phyloP scores from a whole-genome alignment of 2,797 vertebrate genomes.

The Carduelis carduelis region DNA sequence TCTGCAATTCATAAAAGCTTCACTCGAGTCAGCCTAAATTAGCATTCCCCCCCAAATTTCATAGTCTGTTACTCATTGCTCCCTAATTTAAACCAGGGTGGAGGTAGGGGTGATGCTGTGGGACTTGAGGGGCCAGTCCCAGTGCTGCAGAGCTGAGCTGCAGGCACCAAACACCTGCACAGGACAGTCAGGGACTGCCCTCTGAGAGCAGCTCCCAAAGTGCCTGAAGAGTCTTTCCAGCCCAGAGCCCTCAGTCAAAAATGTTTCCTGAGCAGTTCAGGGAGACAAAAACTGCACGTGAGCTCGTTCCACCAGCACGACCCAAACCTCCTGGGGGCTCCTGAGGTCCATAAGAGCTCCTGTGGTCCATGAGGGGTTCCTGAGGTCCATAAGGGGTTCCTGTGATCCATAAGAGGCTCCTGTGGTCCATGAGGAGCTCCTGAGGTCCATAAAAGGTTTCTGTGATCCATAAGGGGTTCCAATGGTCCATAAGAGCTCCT shows the following conservation, averaged over 20 bases:
- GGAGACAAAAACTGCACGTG: background rate
- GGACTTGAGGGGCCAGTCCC: background rate
- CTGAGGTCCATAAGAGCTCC: too few relatives aligned
- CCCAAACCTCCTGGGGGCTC: background rate
- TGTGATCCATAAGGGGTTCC: too few relatives aligned
- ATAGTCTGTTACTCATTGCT: background rate
- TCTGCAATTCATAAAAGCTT: background rate
- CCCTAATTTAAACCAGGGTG: background rate
- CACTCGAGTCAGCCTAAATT: background rate
- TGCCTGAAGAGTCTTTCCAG: background rate
- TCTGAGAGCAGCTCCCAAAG: background rate
- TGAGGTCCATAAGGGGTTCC: too few relatives aligned
- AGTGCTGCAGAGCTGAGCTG: background rate
- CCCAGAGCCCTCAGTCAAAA: background rate
- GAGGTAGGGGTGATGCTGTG: background rate
- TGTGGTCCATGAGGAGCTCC: too few relatives aligned
- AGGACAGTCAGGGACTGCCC: background rate
- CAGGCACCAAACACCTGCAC: accelerated
- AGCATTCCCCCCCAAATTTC: background rate
- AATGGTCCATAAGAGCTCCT: too few relatives aligned
- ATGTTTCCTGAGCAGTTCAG: background rate
- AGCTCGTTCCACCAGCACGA: background rate
- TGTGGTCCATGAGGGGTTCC: too few relatives aligned
- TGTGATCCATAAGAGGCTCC: too few relatives aligned
- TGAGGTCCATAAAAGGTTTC: too few relatives aligned